These are phyloP conservation scores for Graptemys geographica DNA, from an alignment of 2,797 vertebrate genomes.

Conservation along the genomic window DNA sequence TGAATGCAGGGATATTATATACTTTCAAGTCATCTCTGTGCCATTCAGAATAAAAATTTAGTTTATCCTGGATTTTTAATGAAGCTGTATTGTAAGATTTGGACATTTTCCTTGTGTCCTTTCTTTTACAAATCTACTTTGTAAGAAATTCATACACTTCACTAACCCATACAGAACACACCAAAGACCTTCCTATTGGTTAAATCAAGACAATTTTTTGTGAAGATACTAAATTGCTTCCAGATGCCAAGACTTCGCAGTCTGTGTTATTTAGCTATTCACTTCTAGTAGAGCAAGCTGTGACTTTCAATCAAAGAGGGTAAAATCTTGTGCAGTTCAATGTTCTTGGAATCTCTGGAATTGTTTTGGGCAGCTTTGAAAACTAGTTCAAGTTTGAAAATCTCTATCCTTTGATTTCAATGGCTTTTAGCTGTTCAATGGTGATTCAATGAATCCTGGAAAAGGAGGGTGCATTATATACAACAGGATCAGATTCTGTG, in stretches of 20 bases:
- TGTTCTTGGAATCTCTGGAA: neutral
- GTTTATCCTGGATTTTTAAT: accelerated
- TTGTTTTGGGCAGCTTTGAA: neutral
- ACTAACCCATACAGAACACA: accelerated
- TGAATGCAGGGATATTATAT: neutral
- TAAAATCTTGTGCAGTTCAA: accelerated
- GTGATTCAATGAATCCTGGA: neutral
- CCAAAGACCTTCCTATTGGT: neutral
- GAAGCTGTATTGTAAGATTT: neutral
- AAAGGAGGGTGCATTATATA: accelerated
- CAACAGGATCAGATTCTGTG: neutral
- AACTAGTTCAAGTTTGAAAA: neutral
- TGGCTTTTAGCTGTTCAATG: neutral
- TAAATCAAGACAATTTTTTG: accelerated
- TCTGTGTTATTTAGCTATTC: neutral
- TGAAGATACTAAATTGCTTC: neutral
- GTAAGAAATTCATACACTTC: neutral
- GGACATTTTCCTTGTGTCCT: neutral
- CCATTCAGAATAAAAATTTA: neutral
- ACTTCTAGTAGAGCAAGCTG: neutral
- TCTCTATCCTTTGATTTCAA: neutral
- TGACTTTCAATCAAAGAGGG: neutral
- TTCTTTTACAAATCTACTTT: neutral
- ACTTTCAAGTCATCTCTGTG: neutral
- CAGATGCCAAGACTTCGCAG: neutral